Evolutionary conservation across 2,888 invertebrate genomes (phyloP), one percentile per base, ranked within the genome.

Genomic region (Selenia dentaria): DNA sequence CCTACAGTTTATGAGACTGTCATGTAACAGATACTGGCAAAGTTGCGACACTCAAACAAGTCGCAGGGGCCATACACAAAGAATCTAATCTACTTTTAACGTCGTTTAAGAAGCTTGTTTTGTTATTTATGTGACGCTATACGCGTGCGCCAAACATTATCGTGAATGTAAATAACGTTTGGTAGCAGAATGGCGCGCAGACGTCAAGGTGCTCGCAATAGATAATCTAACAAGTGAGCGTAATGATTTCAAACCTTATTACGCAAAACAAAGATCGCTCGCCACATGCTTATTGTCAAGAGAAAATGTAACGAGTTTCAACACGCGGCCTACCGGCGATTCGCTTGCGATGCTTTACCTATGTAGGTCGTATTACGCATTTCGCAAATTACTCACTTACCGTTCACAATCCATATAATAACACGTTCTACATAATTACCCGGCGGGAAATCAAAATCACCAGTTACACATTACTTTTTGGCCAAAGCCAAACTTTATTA

Each of bases 351-450:
- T 77, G 79, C 63, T 59, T 76, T 74, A 68, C 68, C 63, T 67
- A 87, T 83, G 81, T 87, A 71, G 85, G 84, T 80, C 86, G 68
- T 79, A 80, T 81, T 79, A 69, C 74, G 74, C 70, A 80, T 86
- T 86, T 85, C 79, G 81, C 78, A 87, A 85, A 79, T 68, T 71
- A 49, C 70, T 67, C 69, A 72, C 67, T 65, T 57, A 59, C 58
- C 62, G 68, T 66, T 67, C 64, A 69, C 71, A 68, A 67, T 66
- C 71, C 73, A 70, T 67, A 68, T 76, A 73, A 79, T 68, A 65
- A 68, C 64, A 61, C 47, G 58, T 51, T 57, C 44, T 41, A 51
- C 54, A 59, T 70, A 70, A 70, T 73, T 65, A 66, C 55, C 64
- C 22, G 16, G 4, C 29, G 36, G 31, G 36, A 12, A 43, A 64